These are phyloP conservation scores for Chelonus insularis DNA, from an alignment of 1,140 invertebrate species.

Conservation along the genomic window DNA sequence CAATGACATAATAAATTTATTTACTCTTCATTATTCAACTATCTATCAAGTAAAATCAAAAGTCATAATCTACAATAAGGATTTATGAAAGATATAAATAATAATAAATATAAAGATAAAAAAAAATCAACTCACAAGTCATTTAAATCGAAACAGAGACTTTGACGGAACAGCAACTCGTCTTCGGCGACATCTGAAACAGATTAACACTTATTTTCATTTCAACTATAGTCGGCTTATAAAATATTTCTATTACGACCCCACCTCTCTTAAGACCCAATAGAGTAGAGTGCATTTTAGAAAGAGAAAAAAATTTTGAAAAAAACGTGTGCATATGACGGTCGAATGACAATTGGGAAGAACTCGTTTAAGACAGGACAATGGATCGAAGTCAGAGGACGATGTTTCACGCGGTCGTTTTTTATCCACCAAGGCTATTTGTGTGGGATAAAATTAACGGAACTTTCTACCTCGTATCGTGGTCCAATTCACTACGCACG, in stretches of 20 bases:
- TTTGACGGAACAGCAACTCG: constrained; percentile 34
- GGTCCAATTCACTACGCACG: constrained; percentile 43
- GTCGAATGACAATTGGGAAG: not conserved
- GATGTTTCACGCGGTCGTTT: not conserved
- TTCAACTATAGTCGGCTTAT: not conserved
- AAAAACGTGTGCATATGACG: not conserved
- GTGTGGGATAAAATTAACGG: constrained; percentile 37
- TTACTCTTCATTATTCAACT: too few species aligned
- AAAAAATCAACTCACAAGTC: not conserved
- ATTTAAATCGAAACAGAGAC: constrained; percentile 43
- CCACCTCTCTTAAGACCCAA: not conserved
- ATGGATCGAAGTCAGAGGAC: not conserved
- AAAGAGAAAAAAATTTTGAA: too few species aligned
- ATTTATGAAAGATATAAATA: not conserved
- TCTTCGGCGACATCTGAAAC: constrained; percentile 52
- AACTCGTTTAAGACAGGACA: constrained; percentile 1
- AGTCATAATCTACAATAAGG: not conserved
- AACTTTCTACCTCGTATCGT: constrained; percentile 40
- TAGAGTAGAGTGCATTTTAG: too few species aligned
- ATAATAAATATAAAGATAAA: not conserved
- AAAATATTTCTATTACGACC: not conserved
- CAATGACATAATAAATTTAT: too few species aligned
- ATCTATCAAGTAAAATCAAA: not conserved
- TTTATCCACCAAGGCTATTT: not conserved
- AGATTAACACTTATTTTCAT: constrained; percentile 35